These are phyloP conservation scores for Anguilla pacifica DNA, from an alignment of 2,797 vertebrate species.

Conservation along the genomic window DNA sequence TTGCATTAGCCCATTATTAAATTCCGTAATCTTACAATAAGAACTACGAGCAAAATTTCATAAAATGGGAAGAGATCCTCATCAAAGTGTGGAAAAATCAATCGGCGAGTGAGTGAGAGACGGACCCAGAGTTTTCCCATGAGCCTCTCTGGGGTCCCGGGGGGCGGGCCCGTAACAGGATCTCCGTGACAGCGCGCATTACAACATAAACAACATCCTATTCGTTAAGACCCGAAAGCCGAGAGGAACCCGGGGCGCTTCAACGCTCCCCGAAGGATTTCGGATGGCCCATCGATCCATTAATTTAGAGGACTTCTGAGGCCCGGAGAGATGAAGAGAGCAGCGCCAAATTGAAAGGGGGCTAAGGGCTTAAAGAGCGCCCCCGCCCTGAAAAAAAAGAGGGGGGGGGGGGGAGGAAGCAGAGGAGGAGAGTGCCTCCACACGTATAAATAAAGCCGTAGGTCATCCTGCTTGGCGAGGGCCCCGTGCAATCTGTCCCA, in stretches of 20 bases:
- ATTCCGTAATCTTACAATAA: neutral
- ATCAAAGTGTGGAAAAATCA: slow-evolving; percentile 27
- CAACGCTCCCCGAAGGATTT: slow-evolving; percentile 72
- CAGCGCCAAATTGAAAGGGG: slow-evolving; percentile 78
- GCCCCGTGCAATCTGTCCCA: slow-evolving; percentile 36
- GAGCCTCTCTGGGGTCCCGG: slow-evolving; percentile 66
- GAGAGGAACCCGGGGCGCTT: slow-evolving; percentile 71
- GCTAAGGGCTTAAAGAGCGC: slow-evolving; percentile 67
- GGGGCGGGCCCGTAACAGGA: slow-evolving; percentile 64
- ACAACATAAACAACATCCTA: slow-evolving; percentile 85
- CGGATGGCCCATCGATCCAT: slow-evolving; percentile 83
- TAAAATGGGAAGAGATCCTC: slow-evolving; percentile 19
- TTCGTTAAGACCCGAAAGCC: slow-evolving; percentile 80
- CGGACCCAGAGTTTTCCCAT: slow-evolving; percentile 58
- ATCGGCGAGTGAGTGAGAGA: slow-evolving; percentile 45
- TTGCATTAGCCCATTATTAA: neutral
- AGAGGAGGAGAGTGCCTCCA: slow-evolving; percentile 56
- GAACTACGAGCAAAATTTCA: neutral
- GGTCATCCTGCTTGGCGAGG: slow-evolving; percentile 62
- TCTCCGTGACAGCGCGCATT: slow-evolving; percentile 74
- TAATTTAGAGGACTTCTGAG: slow-evolving; percentile 75
- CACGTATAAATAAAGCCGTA: slow-evolving; percentile 73
- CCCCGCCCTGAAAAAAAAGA: slow-evolving; percentile 45
- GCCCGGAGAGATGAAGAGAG: slow-evolving; percentile 66
- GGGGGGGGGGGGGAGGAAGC: slow-evolving; percentile 51